Percentiles rank a stretch among this genome's conserved stretches.
Evolutionary conservation across 2,888 invertebrate genomes (phyloP).

Genomic region (Philereme transversata): DNA sequence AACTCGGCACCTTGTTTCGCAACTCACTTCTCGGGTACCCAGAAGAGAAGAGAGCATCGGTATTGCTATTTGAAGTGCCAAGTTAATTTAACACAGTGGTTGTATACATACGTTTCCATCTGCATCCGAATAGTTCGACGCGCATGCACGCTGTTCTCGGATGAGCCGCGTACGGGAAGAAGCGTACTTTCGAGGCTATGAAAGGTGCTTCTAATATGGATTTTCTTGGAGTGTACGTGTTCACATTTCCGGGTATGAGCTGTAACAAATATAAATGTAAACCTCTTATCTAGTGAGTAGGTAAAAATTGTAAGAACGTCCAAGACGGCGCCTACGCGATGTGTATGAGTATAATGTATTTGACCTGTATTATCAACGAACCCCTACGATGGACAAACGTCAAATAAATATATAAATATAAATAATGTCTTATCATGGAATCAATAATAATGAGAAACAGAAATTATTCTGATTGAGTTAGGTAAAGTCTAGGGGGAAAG

Average conservation of each 20-base stretch:
- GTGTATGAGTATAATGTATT: too few species aligned
- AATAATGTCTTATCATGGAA: too few species aligned
- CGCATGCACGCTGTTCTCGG: constrained; percentile 96
- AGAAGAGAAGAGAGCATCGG: neutral
- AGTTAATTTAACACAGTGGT: constrained; percentile 11
- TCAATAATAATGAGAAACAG: too few species aligned
- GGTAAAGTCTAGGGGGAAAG: too few species aligned
- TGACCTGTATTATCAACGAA: too few species aligned
- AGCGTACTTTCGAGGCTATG: constrained; percentile 92
- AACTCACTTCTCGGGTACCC: neutral
- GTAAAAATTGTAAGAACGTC: too few species aligned
- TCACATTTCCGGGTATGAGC: constrained; percentile 90
- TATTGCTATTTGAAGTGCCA: constrained; percentile 7
- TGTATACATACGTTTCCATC: constrained; percentile 80
- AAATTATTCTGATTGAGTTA: too few species aligned
- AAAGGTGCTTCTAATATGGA: constrained; percentile 92
- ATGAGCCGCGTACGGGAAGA: constrained; percentile 94
- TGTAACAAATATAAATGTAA: constrained; percentile 62
- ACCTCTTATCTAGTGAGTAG: neutral
- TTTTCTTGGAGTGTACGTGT: constrained; percentile 89
- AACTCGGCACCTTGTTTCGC: constrained; percentile 13
- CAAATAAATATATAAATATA: too few species aligned
- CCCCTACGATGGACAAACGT: too few species aligned
- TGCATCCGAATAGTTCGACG: constrained; percentile 95
- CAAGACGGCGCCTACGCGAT: too few species aligned